Percentiles rank a stretch among this genome's conserved stretches.
phyloP scores from a whole-genome alignment of 2,113 vertebrate species.

The Tamias sibiricus region DNA sequence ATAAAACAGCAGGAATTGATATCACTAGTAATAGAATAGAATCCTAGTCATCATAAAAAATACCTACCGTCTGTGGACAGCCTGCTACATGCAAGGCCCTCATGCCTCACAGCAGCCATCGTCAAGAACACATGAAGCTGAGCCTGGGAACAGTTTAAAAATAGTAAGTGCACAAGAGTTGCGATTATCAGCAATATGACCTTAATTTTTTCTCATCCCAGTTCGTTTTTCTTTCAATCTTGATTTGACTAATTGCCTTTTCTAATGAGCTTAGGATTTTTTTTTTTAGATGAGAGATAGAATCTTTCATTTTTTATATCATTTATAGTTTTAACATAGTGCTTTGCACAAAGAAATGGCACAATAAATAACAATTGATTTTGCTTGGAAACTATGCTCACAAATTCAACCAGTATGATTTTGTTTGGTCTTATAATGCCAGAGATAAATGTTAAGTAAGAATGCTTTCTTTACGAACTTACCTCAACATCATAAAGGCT shows the following conservation, averaged over 20 bases:
- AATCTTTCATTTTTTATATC: background rate
- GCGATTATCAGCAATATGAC: rapidly evolving
- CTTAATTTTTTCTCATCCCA: background rate
- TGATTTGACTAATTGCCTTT: background rate
- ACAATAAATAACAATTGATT: background rate
- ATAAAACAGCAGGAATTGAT: background rate
- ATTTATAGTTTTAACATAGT: background rate
- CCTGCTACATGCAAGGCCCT: rapidly evolving
- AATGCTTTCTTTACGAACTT: background rate
- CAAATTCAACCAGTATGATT: background rate
- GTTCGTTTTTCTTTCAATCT: background rate
- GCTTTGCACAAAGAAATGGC: background rate
- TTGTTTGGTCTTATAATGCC: background rate
- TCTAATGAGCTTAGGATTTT: background rate
- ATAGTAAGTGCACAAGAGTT: background rate
- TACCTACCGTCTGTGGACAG: rapidly evolving
- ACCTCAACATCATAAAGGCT: too few relatives aligned
- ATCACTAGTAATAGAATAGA: too few relatives aligned
- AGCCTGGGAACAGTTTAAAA: background rate
- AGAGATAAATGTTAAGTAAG: background rate
- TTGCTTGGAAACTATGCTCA: background rate
- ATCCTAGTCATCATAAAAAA: too few relatives aligned
- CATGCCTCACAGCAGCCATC: too few relatives aligned
- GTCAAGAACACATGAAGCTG: background rate
- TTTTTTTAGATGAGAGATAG: background rate